Evolutionary conservation across 2,113 vertebrate genomes (phyloP).

Genomic region (Turdus rufiventris): DNA sequence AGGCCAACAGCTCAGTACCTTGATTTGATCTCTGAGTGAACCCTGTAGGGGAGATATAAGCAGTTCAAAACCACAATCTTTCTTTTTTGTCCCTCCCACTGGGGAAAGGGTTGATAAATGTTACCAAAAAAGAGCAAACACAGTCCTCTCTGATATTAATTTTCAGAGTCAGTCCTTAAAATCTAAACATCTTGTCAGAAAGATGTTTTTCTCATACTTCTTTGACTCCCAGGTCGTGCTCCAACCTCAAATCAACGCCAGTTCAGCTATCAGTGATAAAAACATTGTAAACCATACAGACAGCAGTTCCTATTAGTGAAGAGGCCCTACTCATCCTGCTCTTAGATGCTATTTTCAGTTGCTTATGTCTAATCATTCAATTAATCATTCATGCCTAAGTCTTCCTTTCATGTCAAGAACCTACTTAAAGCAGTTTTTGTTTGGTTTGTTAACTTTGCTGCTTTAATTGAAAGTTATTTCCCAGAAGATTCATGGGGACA

Average conservation of each 20-base stretch:
- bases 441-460: background rate
- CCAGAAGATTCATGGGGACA: background rate
- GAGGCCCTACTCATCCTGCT: slow-evolving; percentile 6
- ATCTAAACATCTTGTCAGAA: slow-evolving; percentile 39
- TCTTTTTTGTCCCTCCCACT: background rate
- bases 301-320: background rate
- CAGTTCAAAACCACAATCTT: background rate
- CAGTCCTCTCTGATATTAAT: background rate
- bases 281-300: background rate
- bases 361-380: background rate
- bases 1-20: background rate
- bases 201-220: slow-evolving; percentile 20
- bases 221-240: background rate
- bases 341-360: slow-evolving; percentile 1
- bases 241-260: background rate
- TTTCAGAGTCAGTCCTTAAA: background rate
- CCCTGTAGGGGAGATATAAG: background rate
- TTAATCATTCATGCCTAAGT: background rate
- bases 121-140: slow-evolving; percentile 3
- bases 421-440: background rate
- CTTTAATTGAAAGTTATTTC: background rate
- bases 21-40: background rate
- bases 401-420: background rate
- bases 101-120: background rate
- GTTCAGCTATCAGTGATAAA: slow-evolving; percentile 14